Evolutionary conservation across 2,113 vertebrate species (phyloP), one percentile per base, ranked within the genome.

Genomic region (Forbesichthys agassizii): DNA sequence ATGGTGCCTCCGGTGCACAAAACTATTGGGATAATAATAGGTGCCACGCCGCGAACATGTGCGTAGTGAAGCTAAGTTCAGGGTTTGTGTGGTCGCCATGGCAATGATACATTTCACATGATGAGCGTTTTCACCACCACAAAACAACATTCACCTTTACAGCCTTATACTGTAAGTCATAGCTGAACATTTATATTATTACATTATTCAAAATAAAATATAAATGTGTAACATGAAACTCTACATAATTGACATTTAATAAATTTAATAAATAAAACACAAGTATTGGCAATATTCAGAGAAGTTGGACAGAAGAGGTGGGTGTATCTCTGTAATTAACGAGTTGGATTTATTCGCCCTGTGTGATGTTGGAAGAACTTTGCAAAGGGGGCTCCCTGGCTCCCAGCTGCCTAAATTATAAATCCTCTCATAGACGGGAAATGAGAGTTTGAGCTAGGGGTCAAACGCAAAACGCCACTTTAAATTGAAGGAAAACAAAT

Each of bases 391-490:
- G 64, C 61, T 2, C 36, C 66, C 61, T 54, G 42, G 69, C 66
- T 75, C 47, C 59, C 62, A 57, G 64, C 42, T 74, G 61, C 66
- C 71, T 70, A 64, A 81, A 67, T 75, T 74, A 83, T 42, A 54
- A 80, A 67, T 49, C 47, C 11, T 74, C 73, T 83, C 51, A 77
- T 52, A 69, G 64, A 57, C 42, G 56, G 33, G 55, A 66, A 80
- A 55, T 27, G 33, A 79, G 51, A 63, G 68, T 1, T 11, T 0
- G 20, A 58, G 55, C 79, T 68, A 66, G 65, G 69, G 79, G 69
- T 84, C 77, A 84, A 68, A 85, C n/a, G 47, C 20, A 69, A 66
- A 79, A 74, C n/a, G 5, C 9, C 47, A 71, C 33, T 62, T 57
- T 57, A 73, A 75, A 83, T 71, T 12, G 58, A 61, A 20, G 14